These are phyloP conservation scores for Podotricha telesiphe DNA, from an alignment of 2,888 invertebrate species.

Conservation along the genomic window DNA sequence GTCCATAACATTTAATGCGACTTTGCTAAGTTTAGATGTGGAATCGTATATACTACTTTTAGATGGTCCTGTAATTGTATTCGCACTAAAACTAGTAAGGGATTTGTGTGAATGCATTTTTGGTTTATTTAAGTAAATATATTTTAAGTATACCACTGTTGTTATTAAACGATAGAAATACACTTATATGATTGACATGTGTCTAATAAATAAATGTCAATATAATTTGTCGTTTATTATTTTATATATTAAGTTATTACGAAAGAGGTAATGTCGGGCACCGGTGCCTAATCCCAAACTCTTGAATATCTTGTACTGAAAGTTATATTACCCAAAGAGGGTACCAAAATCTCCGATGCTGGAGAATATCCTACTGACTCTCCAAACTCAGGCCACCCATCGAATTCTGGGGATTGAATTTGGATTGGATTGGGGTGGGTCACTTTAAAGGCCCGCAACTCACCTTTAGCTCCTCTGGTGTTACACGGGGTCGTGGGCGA, in stretches of 20 bases:
- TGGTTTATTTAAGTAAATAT: not conserved
- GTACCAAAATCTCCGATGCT: too few species aligned
- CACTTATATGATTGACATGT: not conserved
- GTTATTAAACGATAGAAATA: not conserved
- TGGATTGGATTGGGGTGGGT: too few species aligned
- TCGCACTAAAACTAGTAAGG: constrained; percentile 30
- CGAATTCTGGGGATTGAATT: too few species aligned
- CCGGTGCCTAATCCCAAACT: too few species aligned
- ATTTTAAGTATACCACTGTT: not conserved
- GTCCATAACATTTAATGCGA: constrained; percentile 58
- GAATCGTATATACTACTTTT: constrained; percentile 47
- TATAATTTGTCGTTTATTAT: not conserved
- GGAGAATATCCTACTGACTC: too few species aligned
- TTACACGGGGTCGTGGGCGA: too few species aligned
- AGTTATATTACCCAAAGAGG: too few species aligned
- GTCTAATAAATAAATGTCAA: constrained; percentile 10
- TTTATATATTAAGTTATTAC: not conserved
- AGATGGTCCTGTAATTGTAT: constrained; percentile 37
- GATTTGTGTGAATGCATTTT: constrained; percentile 22
- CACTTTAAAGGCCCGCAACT: too few species aligned
- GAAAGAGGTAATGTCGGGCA: too few species aligned
- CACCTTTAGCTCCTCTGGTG: too few species aligned
- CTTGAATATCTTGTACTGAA: too few species aligned
- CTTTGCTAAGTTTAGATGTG: constrained; percentile 50
- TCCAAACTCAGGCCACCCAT: too few species aligned